Base-by-base conservation (phyloP, 2,797 vertebrate genomes). In the Nyctalus aviator region DNA sequence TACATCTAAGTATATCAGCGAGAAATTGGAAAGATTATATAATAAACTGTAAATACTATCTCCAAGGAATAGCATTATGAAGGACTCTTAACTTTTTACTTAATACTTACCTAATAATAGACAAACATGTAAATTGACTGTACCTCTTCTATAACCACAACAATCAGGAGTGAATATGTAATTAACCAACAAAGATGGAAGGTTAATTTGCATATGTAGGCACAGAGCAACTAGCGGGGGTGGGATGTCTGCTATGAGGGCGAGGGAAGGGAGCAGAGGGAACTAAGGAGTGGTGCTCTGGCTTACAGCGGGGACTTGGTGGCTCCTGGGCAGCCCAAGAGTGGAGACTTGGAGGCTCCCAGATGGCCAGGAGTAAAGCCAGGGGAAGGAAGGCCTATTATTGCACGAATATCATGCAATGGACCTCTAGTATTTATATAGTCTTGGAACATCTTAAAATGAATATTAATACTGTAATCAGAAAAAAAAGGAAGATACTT, bases 21-120 rank as follows among this genome's bases (percentile, higher is more conserved):
- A 82, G 77, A 89, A 92, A 15, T 78, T 87, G 84, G 59, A 84
- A 93, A 90, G 37, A 78, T 79, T 81, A 68, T 55, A 73, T 76
- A 84, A 15, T 15, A 95, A 57, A 7, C 11, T 90, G 12, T 59
- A 84, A 87, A 59, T 18, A 72, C 23, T 89, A 68, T 91, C 21
- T 71, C 20, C 66, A 89, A 81, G 53, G 46, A 35, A 69, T 41
- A 87, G 21, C 32, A 88, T 82, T 85, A 78, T 69, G 55, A 59
- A 59, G 50, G 55, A 77, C 2, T 75, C 30, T 77, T 76, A 73
- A 85, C 5, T 69, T 87, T 93, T 90, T 86, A 83, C 25, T 71
- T 82, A 84, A 64, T 73, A 21, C 21, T 53, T 53, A 53, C 53
- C 53, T 53, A 20, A 20, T 21, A 53, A 53, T 55, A 55, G 21